These are phyloP conservation scores for Sebastes kiyomatsui DNA, from an alignment of 2,797 vertebrate genomes.

Conservation along the genomic window DNA sequence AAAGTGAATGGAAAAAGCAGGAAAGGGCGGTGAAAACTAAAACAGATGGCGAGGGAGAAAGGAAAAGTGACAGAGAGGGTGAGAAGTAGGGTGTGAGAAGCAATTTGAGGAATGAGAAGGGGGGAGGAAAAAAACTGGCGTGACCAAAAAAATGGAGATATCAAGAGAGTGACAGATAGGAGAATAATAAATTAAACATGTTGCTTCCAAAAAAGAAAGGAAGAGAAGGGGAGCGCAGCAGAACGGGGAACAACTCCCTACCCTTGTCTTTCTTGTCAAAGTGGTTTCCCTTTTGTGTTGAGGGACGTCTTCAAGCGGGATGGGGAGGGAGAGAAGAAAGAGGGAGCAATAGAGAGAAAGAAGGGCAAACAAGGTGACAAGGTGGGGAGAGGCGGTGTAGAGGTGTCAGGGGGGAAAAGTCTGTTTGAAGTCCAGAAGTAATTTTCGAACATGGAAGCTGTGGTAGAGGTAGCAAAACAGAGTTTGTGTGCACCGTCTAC, in stretches of 20 bases:
- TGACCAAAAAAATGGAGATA: constrained; percentile 34
- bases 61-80: constrained; percentile 49
- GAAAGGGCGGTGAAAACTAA: constrained; percentile 60
- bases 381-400: constrained; percentile 34
- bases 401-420: constrained; percentile 37
- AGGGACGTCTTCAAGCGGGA: constrained; percentile 31
- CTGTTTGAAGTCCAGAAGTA: constrained; percentile 70
- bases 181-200: constrained; percentile 64
- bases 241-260: constrained; percentile 22
- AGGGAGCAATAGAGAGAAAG: constrained; percentile 4
- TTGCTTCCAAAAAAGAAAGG: constrained; percentile 39
- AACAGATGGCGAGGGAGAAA: constrained; percentile 58
- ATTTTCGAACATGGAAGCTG: constrained; percentile 60
- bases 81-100: constrained; percentile 39
- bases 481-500: constrained; percentile 31
- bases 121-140: constrained; percentile 14
- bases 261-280: constrained; percentile 50
- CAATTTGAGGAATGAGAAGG: constrained; percentile 38
- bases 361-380: constrained; percentile 55
- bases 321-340: not conserved
- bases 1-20: constrained; percentile 43
- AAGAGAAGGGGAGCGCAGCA: not conserved
- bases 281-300: constrained; percentile 44
- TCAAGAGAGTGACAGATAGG: constrained; percentile 38
- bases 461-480: constrained; percentile 42